These are phyloP conservation scores for Bryconaethiops microstoma DNA, from an alignment of 2,797 vertebrate genomes.

Conservation along the genomic window DNA sequence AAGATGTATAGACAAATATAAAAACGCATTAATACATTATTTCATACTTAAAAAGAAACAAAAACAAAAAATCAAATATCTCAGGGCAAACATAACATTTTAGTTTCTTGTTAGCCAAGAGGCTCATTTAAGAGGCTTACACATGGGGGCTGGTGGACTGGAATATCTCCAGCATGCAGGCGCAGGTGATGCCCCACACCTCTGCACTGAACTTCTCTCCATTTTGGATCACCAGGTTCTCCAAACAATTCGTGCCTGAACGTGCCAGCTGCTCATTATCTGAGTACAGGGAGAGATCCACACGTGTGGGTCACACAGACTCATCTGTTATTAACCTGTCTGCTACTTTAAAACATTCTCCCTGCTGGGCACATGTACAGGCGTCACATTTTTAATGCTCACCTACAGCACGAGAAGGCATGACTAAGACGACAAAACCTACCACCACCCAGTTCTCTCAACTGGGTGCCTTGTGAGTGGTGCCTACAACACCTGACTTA, in stretches of 20 bases:
- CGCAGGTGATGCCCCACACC: constrained; percentile 92
- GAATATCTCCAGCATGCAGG: constrained; percentile 96
- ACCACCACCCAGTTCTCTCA: background rate
- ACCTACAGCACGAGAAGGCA: background rate
- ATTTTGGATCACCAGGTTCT: constrained; percentile 95
- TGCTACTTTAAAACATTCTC: background rate
- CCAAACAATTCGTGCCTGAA: constrained; percentile 94
- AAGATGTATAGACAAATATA: too few species aligned
- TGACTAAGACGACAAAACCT: background rate
- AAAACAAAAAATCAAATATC: background rate
- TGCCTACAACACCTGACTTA: background rate
- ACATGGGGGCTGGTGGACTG: constrained; percentile 92
- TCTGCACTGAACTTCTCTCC: constrained; percentile 93
- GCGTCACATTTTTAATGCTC: background rate
- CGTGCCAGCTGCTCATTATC: constrained; percentile 97
- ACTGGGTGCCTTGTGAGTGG: background rate
- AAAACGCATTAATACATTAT: too few species aligned
- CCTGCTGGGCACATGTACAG: background rate
- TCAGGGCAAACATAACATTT: background rate
- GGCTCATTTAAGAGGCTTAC: constrained; percentile 73
- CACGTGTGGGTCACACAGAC: background rate
- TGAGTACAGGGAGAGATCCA: constrained; percentile 62
- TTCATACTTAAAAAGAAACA: background rate
- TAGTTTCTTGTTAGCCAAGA: background rate
- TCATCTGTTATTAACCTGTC: background rate